Conservation (phyloP, 2,113 vertebrate species). For the Cynopterus brachyotis region DNA sequence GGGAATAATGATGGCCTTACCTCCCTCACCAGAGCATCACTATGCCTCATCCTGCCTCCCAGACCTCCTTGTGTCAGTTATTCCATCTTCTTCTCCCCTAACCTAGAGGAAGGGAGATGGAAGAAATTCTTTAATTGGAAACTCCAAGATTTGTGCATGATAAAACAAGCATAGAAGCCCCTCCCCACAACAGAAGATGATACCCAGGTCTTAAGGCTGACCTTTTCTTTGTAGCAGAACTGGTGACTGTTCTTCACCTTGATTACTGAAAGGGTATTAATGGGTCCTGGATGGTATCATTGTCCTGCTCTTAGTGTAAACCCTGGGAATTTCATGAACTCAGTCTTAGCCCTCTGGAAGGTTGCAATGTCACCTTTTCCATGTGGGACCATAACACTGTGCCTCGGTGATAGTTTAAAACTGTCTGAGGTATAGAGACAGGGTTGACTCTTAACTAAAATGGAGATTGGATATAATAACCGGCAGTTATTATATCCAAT, state of each 20-base stretch:
- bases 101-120: not conserved
- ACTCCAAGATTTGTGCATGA: not conserved
- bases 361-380: not conserved
- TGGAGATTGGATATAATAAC: not conserved
- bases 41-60: not conserved
- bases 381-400: not conserved
- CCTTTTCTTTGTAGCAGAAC: not conserved
- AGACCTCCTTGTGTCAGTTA: not conserved
- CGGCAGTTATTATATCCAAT: too few relatives aligned
- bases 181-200: not conserved
- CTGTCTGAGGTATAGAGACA: not conserved
- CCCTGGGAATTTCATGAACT: not conserved
- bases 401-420: not conserved
- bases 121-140: not conserved
- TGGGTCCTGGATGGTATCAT: not conserved
- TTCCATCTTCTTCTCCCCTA: not conserved
- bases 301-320: not conserved
- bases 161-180: not conserved
- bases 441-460: not conserved
- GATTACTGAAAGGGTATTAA: not conserved
- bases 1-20: too few relatives aligned
- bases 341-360: not conserved
- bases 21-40: not conserved
- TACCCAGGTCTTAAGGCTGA: not conserved
- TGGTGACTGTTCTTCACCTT: not conserved